Conservation (phyloP, 1,140 invertebrate genomes). For the Caenorhabditis inopinata region DNA sequence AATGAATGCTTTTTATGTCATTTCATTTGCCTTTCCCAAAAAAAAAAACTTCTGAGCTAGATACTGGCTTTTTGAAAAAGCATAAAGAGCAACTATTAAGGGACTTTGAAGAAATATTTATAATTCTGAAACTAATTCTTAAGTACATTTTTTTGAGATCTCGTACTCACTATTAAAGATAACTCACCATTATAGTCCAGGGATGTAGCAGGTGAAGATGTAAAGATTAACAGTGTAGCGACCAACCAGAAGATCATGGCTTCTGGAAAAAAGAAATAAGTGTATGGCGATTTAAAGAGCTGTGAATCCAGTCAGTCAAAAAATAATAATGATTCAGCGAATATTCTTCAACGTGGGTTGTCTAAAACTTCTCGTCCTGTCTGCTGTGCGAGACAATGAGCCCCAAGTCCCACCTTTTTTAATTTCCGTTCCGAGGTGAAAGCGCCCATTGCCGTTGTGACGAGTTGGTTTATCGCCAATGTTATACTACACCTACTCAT, state of each 20-base stretch:
- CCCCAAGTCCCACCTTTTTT: constrained; percentile 13
- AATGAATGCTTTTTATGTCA: no score
- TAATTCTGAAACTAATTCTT: no score
- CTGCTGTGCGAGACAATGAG: background rate
- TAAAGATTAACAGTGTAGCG: background rate
- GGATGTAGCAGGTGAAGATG: background rate
- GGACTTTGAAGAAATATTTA: no score
- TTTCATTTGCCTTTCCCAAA: no score
- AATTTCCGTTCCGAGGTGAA: constrained; percentile 7
- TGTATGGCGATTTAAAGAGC: background rate
- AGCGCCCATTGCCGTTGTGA: background rate
- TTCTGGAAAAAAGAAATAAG: background rate
- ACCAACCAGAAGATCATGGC: background rate
- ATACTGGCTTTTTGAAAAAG: no score
- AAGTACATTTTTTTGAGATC: no score
- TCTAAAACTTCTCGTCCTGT: background rate
- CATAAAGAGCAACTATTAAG: no score
- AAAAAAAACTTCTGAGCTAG: no score
- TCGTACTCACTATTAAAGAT: no score
- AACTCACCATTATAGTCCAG: constrained; percentile 8
- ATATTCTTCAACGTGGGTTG: background rate
- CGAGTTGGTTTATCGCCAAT: background rate
- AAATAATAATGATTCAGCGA: background rate
- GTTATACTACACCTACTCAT: constrained; percentile 9
- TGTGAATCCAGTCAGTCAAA: background rate